Conservation (phyloP, 2,113 vertebrate genomes). For the Eonycteris spelaea region DNA sequence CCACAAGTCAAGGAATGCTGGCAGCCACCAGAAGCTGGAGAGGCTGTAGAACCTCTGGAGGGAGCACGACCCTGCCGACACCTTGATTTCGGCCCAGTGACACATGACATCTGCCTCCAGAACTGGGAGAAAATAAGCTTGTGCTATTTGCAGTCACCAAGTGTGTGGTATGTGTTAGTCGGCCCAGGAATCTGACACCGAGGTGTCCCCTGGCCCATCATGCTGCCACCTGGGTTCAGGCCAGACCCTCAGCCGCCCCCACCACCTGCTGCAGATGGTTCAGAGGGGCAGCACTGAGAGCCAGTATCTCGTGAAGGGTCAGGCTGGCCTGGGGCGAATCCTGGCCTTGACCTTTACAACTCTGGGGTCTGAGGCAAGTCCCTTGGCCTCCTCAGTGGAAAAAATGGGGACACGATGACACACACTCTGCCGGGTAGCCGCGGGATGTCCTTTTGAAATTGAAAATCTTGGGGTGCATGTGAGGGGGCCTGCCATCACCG, state of each 20-base stretch:
- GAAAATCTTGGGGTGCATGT: neutral
- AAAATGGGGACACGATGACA: neutral
- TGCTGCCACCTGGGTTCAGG: too few relatives aligned
- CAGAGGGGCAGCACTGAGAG: neutral
- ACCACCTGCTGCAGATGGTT: neutral
- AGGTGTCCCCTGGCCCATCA: neutral
- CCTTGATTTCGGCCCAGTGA: neutral
- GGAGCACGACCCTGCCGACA: rapidly evolving
- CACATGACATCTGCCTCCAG: neutral
- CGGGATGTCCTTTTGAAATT: neutral
- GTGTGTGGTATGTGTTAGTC: neutral
- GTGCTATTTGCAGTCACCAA: neutral
- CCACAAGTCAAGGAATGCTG: neutral
- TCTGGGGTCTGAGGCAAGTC: neutral
- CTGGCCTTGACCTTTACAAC: neutral
- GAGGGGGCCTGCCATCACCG: neutral
- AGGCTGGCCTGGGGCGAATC: neutral
- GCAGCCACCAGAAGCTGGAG: neutral
- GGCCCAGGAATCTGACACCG: neutral
- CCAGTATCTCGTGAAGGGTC: neutral
- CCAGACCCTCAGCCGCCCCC: neutral
- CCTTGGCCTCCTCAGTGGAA: neutral
- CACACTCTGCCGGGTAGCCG: neutral
- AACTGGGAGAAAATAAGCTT: neutral
- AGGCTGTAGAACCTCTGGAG: neutral